A percentile compares a stretch with the other conserved stretches of the same genome.
These are phyloP conservation scores for Leptosomus discolor DNA, from an alignment of 2,113 vertebrate species.

Conservation along the genomic window DNA sequence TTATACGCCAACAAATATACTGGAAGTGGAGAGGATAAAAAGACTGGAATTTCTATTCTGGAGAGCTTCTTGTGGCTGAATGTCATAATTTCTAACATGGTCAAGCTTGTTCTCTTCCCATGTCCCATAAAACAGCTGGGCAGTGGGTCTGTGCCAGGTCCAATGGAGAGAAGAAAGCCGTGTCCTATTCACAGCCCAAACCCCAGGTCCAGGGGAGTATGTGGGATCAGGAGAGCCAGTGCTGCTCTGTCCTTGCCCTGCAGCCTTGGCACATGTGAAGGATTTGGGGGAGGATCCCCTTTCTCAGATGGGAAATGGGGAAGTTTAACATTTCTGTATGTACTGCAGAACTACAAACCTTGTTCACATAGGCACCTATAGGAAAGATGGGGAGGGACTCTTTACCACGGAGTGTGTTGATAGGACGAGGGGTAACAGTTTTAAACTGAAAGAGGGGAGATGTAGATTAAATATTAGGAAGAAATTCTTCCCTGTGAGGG, in stretches of 20 bases:
- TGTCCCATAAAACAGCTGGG: neutral
- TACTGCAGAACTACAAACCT: neutral
- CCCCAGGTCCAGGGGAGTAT: fast-evolving
- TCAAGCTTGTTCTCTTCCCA: neutral
- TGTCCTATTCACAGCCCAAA: neutral
- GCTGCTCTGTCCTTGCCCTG: neutral
- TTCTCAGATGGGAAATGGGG: neutral
- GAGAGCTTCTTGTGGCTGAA: neutral
- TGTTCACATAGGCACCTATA: neutral
- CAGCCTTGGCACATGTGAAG: fast-evolving
- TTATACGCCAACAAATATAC: neutral
- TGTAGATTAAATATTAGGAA: too few species aligned
- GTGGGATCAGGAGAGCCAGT: neutral
- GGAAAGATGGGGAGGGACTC: too few species aligned
- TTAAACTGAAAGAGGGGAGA: too few species aligned
- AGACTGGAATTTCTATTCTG: neutral
- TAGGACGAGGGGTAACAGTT: too few species aligned
- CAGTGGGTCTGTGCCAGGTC: neutral
- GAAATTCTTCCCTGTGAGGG: too few species aligned
- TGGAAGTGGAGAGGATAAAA: neutral
- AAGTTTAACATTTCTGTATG: neutral
- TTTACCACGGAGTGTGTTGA: too few species aligned
- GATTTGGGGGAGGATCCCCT: too few species aligned
- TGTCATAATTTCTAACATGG: neutral
- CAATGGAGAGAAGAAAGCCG: neutral